Base-by-base conservation (phyloP, 1,140 invertebrate species). In the Drosophila prosaltans region DNA sequence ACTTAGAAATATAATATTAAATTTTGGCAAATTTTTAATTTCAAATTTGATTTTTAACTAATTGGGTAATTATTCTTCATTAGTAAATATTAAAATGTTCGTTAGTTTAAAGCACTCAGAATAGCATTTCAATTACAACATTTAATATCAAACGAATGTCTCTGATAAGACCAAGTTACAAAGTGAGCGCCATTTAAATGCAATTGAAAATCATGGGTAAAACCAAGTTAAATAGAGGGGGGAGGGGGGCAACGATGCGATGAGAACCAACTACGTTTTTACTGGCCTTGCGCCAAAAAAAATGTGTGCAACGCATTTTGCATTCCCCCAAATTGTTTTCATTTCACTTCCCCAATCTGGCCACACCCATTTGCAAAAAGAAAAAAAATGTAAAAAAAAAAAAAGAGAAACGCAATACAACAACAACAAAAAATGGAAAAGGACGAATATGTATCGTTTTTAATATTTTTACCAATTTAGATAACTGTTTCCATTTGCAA, bases 401-500 rank as follows among this genome's bases (percentile, higher is more conserved):
- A 16, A 16, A 16, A 16, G 16, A 51, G 59, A 61, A 6, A n/a
- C 41, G 28, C 3, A 59, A 24, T 6, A 45, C 0, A 43, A 4
- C 3, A 43, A 30, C 28, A 30, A 30, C 2, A 30, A 30, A 30
- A 30, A 3, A 30, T 30, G 32, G 6, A 21, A 48, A 48, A 51
- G 21, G 21, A 26, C 32, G 39, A 48, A 36, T 78, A 78, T 83
- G 84, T 79, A 75, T 89, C 81, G 84, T 78, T 88, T 59, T 83
- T 90, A 86, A 90, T 90, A 88, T 90, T 83, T 90, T 90, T 78
- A 83, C 82, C 88, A 91, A 91, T 91, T 91, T 91, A 91, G 88
- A 91, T 91, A 91, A 91, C 88, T 86, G 88, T 83, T 91, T 91
- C 88, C 88, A 91, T 91, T 91, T 91, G 88, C 88, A 91, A 91